Percentiles rank a stretch among this genome's conserved stretches.
Conservation (phyloP, 92 coral and sea anemone genomes). For the Palythoa grandiflora region DNA sequence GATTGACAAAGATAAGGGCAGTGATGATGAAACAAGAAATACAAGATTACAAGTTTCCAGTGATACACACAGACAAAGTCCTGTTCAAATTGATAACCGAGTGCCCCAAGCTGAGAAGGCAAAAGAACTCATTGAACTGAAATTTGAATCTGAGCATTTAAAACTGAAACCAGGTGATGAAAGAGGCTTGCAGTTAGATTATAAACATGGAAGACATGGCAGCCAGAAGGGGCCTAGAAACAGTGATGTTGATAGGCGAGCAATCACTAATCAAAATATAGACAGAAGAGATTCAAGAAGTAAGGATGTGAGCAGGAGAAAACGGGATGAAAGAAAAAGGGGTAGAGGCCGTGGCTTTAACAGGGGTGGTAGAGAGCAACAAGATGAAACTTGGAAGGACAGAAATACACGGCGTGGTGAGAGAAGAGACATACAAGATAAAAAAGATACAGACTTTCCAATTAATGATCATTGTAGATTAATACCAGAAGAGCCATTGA, state of each 20-base stretch:
- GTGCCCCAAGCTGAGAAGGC: not conserved
- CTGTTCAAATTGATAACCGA: constrained; percentile 26
- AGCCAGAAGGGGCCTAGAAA: not conserved
- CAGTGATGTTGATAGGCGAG: not conserved
- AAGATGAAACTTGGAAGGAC: constrained; percentile 6
- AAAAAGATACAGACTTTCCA: not conserved
- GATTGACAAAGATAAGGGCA: constrained; percentile 14
- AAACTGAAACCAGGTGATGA: not conserved
- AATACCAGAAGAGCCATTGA: constrained; percentile 65
- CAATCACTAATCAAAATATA: not conserved
- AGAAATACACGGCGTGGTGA: not conserved
- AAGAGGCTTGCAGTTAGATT: constrained; percentile 25
- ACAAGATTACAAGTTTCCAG: constrained; percentile 14
- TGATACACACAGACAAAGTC: constrained; percentile 13
- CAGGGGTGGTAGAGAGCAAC: constrained; percentile 37
- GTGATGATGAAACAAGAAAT: constrained; percentile 30
- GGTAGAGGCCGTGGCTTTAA: constrained; percentile 50
- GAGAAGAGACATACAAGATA: not conserved
- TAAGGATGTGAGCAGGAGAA: constrained; percentile 18
- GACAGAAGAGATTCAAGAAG: constrained; percentile 11
- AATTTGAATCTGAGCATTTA: constrained; percentile 7
- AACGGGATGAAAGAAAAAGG: constrained; percentile 42
- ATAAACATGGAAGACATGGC: constrained; percentile 5
- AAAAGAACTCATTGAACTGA: not conserved
- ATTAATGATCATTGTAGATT: constrained; percentile 38